These are phyloP conservation scores for Eriosoma lanigerum DNA, from an alignment of 1,140 invertebrate species.

Conservation along the genomic window DNA sequence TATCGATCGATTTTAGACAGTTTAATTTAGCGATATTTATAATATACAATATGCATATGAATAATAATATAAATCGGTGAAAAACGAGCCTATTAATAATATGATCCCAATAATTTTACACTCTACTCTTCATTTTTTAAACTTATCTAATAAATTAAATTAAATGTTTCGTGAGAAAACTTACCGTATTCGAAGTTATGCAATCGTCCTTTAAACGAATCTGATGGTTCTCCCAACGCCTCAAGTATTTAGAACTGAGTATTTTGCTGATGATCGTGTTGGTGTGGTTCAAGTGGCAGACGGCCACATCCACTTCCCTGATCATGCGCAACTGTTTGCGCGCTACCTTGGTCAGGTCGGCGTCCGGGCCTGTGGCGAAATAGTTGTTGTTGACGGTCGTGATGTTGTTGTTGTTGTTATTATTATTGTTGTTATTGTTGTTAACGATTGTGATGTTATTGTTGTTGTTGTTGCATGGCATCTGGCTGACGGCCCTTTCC, in stretches of 20 bases:
- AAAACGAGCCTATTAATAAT: too few relatives aligned
- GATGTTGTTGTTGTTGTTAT: background rate
- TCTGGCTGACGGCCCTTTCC: slow-evolving; percentile 6
- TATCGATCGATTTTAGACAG: too few relatives aligned
- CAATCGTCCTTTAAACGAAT: slow-evolving; percentile 70
- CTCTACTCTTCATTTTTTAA: too few relatives aligned
- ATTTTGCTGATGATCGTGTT: slow-evolving; percentile 80
- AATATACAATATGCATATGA: too few relatives aligned
- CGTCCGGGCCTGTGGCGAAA: background rate
- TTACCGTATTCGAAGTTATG: slow-evolving; percentile 76
- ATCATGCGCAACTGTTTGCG: slow-evolving; percentile 76
- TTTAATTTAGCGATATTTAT: too few relatives aligned
- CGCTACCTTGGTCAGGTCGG: slow-evolving; percentile 30
- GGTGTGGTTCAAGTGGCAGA: slow-evolving; percentile 78
- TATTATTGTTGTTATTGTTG: background rate
- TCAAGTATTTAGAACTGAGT: slow-evolving; percentile 75
- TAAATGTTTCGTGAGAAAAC: too few relatives aligned
- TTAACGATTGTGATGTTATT: background rate
- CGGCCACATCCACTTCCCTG: slow-evolving; percentile 73
- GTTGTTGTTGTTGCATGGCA: background rate
- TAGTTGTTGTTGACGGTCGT: background rate
- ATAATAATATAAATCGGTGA: too few relatives aligned
- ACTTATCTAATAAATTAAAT: too few relatives aligned
- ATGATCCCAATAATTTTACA: too few relatives aligned
- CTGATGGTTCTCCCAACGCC: slow-evolving; percentile 79